phyloP scores from a whole-genome alignment of 2,888 invertebrate species.

The Ptychoptera albimana region DNA sequence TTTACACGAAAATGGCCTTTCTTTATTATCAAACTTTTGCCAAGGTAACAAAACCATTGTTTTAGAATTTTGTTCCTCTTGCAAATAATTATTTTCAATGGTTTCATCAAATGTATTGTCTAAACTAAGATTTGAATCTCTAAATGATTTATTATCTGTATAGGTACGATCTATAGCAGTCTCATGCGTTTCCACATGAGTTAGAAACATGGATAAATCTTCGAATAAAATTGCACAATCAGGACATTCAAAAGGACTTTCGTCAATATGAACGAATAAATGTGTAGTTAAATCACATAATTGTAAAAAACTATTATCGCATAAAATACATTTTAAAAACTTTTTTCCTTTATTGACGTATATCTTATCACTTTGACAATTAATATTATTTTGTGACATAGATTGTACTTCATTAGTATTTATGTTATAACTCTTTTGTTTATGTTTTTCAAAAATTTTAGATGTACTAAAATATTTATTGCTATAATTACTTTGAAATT shows the following conservation, averaged over 20 bases:
- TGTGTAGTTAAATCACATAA: slow-evolving; percentile 3
- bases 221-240: slow-evolving; percentile 9
- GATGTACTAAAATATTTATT: too few species aligned
- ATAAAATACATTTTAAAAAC: background rate
- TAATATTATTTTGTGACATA: too few species aligned
- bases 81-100: background rate
- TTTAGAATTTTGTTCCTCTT: background rate
- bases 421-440: too few species aligned
- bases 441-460: too few species aligned
- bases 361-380: too few species aligned
- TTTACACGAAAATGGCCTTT: slow-evolving; percentile 5
- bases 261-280: slow-evolving; percentile 5
- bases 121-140: background rate
- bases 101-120: background rate
- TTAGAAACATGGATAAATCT: background rate
- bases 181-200: slow-evolving; percentile 4
- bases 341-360: too few species aligned
- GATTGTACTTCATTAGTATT: too few species aligned
- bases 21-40: slow-evolving; percentile 6
- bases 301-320: background rate
- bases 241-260: slow-evolving; percentile 9
- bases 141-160: background rate
- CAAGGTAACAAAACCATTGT: slow-evolving; percentile 4
- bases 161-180: background rate
- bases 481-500: too few species aligned